phyloP scores from a whole-genome alignment of 2,888 invertebrate genomes.

The Tetropium fuscum region DNA sequence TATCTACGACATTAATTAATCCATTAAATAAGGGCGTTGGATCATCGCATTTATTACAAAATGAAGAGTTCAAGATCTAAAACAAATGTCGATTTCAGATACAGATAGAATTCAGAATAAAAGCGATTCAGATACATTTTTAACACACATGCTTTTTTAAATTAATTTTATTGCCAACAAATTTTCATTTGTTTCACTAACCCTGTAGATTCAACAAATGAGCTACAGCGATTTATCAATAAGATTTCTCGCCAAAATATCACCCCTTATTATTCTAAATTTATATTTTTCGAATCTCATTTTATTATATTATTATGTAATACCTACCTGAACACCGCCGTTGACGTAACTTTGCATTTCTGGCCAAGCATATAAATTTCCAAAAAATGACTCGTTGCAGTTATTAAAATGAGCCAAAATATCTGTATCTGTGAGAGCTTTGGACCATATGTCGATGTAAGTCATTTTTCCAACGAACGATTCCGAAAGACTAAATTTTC shows the following conservation, averaged over 20 bases:
- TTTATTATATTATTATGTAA: too few species aligned
- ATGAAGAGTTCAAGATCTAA: slow-evolving; percentile 66
- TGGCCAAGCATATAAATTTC: slow-evolving; percentile 73
- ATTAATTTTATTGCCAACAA: too few species aligned
- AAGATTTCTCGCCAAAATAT: too few species aligned
- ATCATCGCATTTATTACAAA: slow-evolving; percentile 69
- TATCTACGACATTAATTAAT: slow-evolving; percentile 63
- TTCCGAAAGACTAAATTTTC: slow-evolving; percentile 75
- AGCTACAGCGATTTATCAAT: too few species aligned
- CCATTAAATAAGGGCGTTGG: slow-evolving; percentile 66
- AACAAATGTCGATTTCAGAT: too few species aligned
- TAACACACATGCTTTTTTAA: too few species aligned
- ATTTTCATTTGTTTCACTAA: too few species aligned
- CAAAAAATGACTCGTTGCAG: slow-evolving; percentile 67
- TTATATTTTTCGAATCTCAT: too few species aligned
- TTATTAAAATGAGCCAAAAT: slow-evolving; percentile 64
- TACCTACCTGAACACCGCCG: slow-evolving; percentile 68
- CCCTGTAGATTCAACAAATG: too few species aligned
- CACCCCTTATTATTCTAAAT: too few species aligned
- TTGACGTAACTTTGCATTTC: slow-evolving; percentile 69
- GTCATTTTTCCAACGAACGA: slow-evolving; percentile 75
- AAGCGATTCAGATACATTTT: too few species aligned
- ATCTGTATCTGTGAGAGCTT: slow-evolving; percentile 63
- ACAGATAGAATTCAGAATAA: too few species aligned
- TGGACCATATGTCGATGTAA: slow-evolving; percentile 73